These are phyloP conservation scores for Notodonta ziczac DNA, from an alignment of 2,888 invertebrate genomes.

Conservation along the genomic window DNA sequence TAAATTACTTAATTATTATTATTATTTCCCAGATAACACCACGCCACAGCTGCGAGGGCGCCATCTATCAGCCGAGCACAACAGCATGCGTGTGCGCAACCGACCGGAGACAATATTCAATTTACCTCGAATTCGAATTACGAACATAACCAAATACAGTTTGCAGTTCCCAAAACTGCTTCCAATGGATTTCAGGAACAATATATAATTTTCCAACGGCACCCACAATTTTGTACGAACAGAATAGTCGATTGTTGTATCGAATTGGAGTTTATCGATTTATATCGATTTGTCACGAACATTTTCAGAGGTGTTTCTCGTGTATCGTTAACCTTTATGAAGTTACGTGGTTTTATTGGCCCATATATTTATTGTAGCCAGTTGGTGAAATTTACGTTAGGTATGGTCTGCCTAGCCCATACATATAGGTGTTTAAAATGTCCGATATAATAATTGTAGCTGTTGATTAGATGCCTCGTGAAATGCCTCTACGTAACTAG, in stretches of 20 bases:
- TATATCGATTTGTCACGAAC: slow-evolving; percentile 57
- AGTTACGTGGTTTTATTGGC: slow-evolving; percentile 6
- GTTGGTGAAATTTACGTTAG: background rate
- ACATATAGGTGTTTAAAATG: background rate
- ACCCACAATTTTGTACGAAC: slow-evolving; percentile 20
- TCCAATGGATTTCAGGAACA: slow-evolving; percentile 12
- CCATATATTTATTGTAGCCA: background rate
- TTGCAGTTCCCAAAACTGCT: slow-evolving; percentile 28
- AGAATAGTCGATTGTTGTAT: slow-evolving; percentile 44
- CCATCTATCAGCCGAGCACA: slow-evolving; percentile 55
- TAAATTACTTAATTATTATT: background rate
- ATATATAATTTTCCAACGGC: slow-evolving; percentile 12
- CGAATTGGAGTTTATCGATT: slow-evolving; percentile 48
- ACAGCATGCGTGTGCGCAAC: slow-evolving; percentile 43
- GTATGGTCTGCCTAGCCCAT: too few relatives aligned
- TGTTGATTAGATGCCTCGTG: too few relatives aligned
- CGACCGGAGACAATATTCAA: slow-evolving; percentile 58
- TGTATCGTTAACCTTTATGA: slow-evolving; percentile 10
- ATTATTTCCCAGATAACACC: slow-evolving; percentile 75
- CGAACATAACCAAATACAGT: slow-evolving; percentile 51
- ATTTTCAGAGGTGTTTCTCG: slow-evolving; percentile 25
- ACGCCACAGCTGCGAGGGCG: slow-evolving; percentile 57
- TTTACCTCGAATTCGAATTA: slow-evolving; percentile 64
- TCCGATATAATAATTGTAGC: too few relatives aligned
- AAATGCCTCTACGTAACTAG: too few relatives aligned